These are phyloP conservation scores for Psilanteris sp. DNA, from an alignment of 1,140 invertebrate genomes.

Conservation along the genomic window DNA sequence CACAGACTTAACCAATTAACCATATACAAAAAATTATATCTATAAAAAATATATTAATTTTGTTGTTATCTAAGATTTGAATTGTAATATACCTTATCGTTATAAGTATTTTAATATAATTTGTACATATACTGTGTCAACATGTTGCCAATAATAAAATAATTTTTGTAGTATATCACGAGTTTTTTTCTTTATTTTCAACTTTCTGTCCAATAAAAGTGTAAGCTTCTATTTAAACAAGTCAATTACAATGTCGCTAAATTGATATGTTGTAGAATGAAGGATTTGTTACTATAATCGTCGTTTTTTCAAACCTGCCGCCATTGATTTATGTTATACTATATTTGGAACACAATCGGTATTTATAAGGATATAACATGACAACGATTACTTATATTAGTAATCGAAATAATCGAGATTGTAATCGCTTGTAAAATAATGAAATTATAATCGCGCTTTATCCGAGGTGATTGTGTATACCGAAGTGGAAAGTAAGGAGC, in stretches of 20 bases:
- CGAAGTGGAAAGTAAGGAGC: slow-evolving; percentile 53
- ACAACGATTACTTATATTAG: no score
- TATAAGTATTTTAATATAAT: slow-evolving; percentile 38
- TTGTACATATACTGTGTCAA: slow-evolving; percentile 45
- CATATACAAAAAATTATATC: no score
- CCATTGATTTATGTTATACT: slow-evolving; percentile 1
- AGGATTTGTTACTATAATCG: background rate
- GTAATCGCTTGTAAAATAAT: slow-evolving; percentile 18
- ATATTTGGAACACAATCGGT: background rate
- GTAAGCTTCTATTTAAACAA: background rate
- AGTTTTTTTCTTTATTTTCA: no score
- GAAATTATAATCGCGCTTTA: slow-evolving; percentile 29
- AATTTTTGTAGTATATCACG: slow-evolving; percentile 17
- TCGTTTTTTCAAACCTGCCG: no score
- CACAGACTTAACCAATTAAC: no score
- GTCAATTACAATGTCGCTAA: background rate
- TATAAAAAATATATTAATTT: no score
- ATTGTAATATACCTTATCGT: slow-evolving; percentile 36
- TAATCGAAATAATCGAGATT: no score
- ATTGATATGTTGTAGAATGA: background rate
- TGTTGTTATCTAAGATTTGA: no score
- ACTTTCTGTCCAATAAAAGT: no score
- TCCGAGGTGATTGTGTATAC: slow-evolving; percentile 19
- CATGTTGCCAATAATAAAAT: slow-evolving; percentile 40
- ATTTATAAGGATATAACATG: background rate